A percentile compares a stretch with the other conserved stretches of the same genome.
Evolutionary conservation across 2,113 vertebrate genomes (phyloP).

Genomic region (Scytalopus superciliaris): DNA sequence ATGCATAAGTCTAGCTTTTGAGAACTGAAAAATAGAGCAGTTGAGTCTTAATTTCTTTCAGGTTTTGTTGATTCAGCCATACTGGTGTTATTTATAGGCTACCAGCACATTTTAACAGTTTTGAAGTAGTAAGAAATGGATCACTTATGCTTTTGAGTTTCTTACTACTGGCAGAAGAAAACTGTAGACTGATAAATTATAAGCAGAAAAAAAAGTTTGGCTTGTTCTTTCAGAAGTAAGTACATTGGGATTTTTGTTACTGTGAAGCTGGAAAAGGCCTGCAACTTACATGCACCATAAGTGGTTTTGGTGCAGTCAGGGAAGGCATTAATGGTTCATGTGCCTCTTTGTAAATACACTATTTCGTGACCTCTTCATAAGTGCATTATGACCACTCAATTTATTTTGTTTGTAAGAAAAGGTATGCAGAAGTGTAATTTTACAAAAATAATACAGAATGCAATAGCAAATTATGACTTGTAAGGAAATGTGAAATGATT

Average conservation of each 20-base stretch:
- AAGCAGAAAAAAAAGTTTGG: not conserved
- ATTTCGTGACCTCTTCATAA: not conserved
- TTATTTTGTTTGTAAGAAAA: not conserved
- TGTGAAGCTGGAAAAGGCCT: not conserved
- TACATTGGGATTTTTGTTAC: not conserved
- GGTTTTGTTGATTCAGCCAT: not conserved
- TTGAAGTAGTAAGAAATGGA: not conserved
- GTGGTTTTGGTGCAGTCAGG: not conserved
- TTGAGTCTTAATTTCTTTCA: not conserved
- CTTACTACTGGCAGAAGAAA: constrained; percentile 21
- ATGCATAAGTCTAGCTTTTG: not conserved
- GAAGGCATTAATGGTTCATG: not conserved
- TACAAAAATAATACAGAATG: not conserved
- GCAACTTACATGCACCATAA: not conserved
- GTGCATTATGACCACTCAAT: not conserved
- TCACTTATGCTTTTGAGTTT: not conserved
- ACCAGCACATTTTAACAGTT: not conserved
- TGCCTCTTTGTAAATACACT: not conserved
- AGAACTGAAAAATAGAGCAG: not conserved
- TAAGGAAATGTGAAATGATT: not conserved
- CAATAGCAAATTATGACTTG: not conserved
- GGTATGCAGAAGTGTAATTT: not conserved
- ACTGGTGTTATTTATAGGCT: not conserved
- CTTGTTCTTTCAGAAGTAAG: not conserved
- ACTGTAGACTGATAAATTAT: not conserved